Evolutionary conservation across 2,888 invertebrate genomes (phyloP), one percentile per base, ranked within the genome.

Genomic region (Caenorhabditis virilis): DNA sequence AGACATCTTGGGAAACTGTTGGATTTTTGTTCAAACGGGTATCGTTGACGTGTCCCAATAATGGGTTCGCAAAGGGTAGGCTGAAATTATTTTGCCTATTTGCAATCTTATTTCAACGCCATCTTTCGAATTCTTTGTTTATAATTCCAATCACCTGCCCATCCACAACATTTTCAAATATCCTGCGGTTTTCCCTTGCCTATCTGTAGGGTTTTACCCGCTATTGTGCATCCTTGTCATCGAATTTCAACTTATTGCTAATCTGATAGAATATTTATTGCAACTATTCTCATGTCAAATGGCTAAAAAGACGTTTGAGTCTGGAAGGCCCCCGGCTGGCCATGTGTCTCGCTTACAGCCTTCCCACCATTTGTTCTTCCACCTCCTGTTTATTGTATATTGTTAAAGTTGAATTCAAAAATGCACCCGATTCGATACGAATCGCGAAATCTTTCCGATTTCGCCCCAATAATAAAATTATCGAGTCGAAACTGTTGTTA

Each of bases 291-390:
- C 50, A 58, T 58, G 58, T 64, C 63, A 54, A 64, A 64, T 54
- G 58, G 57, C 53, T 50, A 23, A 23, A 41, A 42, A 48, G 49
- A 47, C 47, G 33, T 46, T 48, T 25, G 43, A 38, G 48, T 56
- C 53, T 53, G 38, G 62, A 51, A 47, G 35, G 54, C 55, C 47
- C n/a, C 58, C 58, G 64, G 72, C 72, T 72, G 72, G 72, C 72
- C 63, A 53, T 60, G 72, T 72, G 72, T 72, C 72, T 72, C 68
- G 72, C 72, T 51, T 65, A 58, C 59, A 56, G 54, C 57, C 43
- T 49, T 42, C 47, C 57, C 50, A 20, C 62, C 63, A 49, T 63
- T 63, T 57, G 53, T 51, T 35, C 45, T 25, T 30, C 49, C 49
- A 47, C 43, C n/a, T 55, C 55, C 43, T 59, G 52, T 59, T 50